phyloP scores from a whole-genome alignment of 2,113 vertebrate species.

The Caranx ignobilis region DNA sequence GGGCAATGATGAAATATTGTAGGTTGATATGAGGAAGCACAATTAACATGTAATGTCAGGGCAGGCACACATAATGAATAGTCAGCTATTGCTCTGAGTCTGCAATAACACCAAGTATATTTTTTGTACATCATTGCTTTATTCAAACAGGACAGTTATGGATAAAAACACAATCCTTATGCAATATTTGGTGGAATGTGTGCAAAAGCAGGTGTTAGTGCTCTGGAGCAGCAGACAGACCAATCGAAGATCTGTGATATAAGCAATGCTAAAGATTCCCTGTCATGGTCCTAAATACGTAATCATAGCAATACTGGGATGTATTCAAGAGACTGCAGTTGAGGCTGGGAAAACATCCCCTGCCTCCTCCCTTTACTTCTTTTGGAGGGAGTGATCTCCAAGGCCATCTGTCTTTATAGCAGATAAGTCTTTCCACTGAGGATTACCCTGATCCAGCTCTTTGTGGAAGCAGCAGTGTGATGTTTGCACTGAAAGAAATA shows the following conservation, averaged over 20 bases:
- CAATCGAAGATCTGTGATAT: background rate
- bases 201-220: background rate
- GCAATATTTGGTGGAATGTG: background rate
- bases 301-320: background rate
- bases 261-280: background rate
- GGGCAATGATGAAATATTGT: background rate
- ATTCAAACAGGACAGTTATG: background rate
- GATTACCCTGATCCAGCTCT: background rate
- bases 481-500: slow-evolving; percentile 10
- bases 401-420: background rate
- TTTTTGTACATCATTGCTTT: background rate
- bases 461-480: slow-evolving; percentile 15
- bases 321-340: background rate
- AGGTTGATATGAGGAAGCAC: background rate
- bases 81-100: background rate
- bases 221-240: background rate
- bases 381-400: background rate
- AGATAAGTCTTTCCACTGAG: background rate
- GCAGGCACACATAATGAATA: background rate
- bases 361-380: background rate
- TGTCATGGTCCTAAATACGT: background rate
- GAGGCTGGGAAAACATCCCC: background rate
- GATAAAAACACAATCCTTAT: background rate
- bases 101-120: background rate
- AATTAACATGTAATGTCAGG: background rate